phyloP scores from a whole-genome alignment of 2,113 vertebrate genomes.

The Rhinoderma darwinii region DNA sequence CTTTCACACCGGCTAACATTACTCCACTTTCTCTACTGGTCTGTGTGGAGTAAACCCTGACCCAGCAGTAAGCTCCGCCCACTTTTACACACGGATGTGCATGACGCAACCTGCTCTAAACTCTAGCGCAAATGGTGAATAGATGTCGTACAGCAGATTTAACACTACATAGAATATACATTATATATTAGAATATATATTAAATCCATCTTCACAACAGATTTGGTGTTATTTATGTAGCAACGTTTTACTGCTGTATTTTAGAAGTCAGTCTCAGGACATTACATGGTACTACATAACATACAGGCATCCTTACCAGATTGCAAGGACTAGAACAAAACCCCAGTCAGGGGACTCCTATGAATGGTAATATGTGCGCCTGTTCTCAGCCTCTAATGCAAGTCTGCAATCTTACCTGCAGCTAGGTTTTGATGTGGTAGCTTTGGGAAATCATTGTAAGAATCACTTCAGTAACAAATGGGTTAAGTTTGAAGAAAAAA shows the following conservation, averaged over 20 bases:
- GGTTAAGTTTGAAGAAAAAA: neutral
- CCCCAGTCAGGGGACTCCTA: slow-evolving; percentile 28
- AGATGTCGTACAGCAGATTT: too few relatives aligned
- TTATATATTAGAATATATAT: neutral
- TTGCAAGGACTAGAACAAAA: slow-evolving; percentile 33
- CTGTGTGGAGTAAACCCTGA: too few relatives aligned
- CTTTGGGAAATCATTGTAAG: slow-evolving; percentile 39
- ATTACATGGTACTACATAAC: neutral
- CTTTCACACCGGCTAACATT: too few relatives aligned
- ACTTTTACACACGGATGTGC: too few relatives aligned
- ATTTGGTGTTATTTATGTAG: neutral
- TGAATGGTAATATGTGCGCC: neutral
- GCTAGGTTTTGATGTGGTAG: slow-evolving; percentile 1
- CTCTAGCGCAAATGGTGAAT: too few relatives aligned
- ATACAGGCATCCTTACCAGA: slow-evolving; percentile 5
- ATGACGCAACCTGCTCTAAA: too few relatives aligned
- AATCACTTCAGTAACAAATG: neutral
- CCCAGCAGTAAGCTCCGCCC: too few relatives aligned
- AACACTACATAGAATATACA: too few relatives aligned
- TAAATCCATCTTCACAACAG: neutral
- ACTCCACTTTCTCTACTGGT: too few relatives aligned
- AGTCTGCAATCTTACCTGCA: slow-evolving; percentile 36
- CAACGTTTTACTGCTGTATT: neutral
- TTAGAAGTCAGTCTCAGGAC: neutral
- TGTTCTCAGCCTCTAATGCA: slow-evolving; percentile 23